Base-by-base conservation (phyloP, 2,888 invertebrate genomes). In the Lagria hirta region DNA sequence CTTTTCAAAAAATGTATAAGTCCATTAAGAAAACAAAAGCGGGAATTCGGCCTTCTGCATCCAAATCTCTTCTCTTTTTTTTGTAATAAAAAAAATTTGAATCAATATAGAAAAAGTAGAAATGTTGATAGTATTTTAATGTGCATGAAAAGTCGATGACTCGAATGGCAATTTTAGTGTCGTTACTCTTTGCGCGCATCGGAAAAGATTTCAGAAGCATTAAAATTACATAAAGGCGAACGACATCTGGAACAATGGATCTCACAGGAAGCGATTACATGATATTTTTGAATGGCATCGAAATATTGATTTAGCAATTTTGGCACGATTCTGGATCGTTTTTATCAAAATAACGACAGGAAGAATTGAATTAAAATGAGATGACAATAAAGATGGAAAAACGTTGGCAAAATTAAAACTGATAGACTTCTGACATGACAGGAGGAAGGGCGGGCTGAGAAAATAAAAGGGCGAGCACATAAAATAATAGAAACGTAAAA, bases 131-230 rank as follows among this genome's bases (percentile, higher is more conserved):
- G 37, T 20, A 37, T 37, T 37, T 37, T 37, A 37, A 37, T 37
- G 37, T 32, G 18, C 20, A 20, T 20, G 37, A 36, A 37, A 36
- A 34, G 34, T 34, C 34, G 33, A 33, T 33, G 33, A 22, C 13
- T 22, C 14, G 17, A 34, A 34, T 26, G 18, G 36, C 36, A 36
- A 36, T 36, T 27, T 36, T 8, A 13, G 20, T 36, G 36, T 36
- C 36, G 26, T 27, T 36, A 29, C 29, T 29, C 17, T 29, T 29
- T 13, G 29, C 29, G 12, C 18, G 28, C 28, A 38, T 23, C 41
- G 33, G 41, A 64, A 62, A 57, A 56, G 38, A 38, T 37, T 43
- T 37, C 13, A 10, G 37, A 34, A 21, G 38, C 46, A 46, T 46
- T 46, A 46, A 46, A 46, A 41, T 46, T 41, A 26, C 41, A 46